These are phyloP conservation scores for Tetrao urogallus DNA, from an alignment of 2,113 vertebrate species.

Conservation along the genomic window DNA sequence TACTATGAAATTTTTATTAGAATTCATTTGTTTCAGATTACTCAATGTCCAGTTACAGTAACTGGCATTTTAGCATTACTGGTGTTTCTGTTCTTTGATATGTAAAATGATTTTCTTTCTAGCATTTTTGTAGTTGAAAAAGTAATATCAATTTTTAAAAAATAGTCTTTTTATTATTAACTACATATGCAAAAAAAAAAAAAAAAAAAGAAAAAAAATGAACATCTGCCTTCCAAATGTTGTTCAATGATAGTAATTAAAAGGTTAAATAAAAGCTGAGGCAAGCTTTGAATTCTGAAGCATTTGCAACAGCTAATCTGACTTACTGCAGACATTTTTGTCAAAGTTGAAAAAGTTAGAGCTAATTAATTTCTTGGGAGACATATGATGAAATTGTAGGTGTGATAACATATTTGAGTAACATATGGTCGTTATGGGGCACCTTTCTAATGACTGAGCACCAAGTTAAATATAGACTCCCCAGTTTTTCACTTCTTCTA, in stretches of 20 bases:
- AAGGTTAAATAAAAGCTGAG: conserved; percentile 85
- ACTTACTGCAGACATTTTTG: conserved; percentile 84
- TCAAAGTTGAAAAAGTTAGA: conserved; percentile 88
- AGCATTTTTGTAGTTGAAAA: conserved; percentile 33
- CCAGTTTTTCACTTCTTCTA: conserved; percentile 71
- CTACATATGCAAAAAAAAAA: conserved; percentile 43
- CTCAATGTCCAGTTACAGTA: neutral
- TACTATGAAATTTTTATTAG: neutral
- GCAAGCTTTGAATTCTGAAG: conserved; percentile 81
- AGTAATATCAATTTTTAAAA: conserved; percentile 47
- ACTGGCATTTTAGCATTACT: neutral
- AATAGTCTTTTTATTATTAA: conserved; percentile 55
- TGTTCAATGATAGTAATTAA: conserved; percentile 82
- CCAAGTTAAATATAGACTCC: conserved; percentile 82
- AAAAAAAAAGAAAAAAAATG: conserved; percentile 2
- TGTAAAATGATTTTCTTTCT: neutral
- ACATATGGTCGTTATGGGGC: conserved; percentile 85
- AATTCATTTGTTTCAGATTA: neutral
- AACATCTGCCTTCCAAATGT: conserved; percentile 82
- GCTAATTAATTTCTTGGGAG: conserved; percentile 88
- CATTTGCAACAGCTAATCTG: conserved; percentile 80
- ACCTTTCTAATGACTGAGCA: conserved; percentile 86
- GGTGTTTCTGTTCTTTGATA: neutral
- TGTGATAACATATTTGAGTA: conserved; percentile 88
- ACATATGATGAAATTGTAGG: conserved; percentile 86